Evolutionary conservation across 2,888 invertebrate genomes (phyloP).

Genomic region (Elegia similella): DNA sequence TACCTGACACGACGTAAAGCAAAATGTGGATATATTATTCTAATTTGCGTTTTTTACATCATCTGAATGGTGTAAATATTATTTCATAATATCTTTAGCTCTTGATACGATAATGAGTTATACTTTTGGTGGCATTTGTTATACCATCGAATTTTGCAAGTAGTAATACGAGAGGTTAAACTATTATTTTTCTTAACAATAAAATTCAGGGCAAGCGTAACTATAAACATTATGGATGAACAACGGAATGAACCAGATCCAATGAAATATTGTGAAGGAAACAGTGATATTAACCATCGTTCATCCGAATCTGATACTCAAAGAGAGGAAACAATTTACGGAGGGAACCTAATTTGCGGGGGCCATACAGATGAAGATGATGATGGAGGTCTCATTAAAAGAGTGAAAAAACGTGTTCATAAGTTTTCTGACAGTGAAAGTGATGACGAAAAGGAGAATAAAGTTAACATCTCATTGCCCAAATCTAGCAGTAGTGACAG

Average conservation of each 20-base stretch:
- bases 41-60: too few relatives aligned
- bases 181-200: too few relatives aligned
- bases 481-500: background rate
- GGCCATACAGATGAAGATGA: slow-evolving; percentile 35
- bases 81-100: too few relatives aligned
- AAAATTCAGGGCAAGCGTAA: background rate
- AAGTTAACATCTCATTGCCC: background rate
- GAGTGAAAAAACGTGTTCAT: slow-evolving; percentile 40
- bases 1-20: too few relatives aligned
- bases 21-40: too few relatives aligned
- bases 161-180: too few relatives aligned
- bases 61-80: too few relatives aligned
- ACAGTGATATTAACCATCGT: background rate
- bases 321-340: background rate
- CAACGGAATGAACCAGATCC: background rate
- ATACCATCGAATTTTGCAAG: too few relatives aligned
- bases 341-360: background rate
- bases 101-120: too few relatives aligned
- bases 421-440: slow-evolving; percentile 54
- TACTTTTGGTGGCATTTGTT: too few relatives aligned
- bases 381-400: slow-evolving; percentile 28
- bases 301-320: background rate
- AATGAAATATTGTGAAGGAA: background rate
- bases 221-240: background rate
- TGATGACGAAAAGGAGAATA: slow-evolving; percentile 35